Evolutionary conservation across 2,797 vertebrate genomes (phyloP).

Genomic region (Tokudaia tokunoshimensis): DNA sequence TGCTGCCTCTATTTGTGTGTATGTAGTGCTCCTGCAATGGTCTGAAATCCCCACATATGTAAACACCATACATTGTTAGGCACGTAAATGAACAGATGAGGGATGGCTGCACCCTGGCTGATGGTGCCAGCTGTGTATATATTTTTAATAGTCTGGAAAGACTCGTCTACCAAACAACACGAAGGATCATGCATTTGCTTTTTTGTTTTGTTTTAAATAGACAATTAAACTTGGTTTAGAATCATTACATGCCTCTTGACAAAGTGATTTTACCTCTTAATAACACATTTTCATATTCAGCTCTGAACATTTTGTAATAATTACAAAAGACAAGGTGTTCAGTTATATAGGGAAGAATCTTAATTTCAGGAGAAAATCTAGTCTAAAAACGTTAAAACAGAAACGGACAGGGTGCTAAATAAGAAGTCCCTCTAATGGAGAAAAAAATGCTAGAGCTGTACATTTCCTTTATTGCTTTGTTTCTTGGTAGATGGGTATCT

Average conservation of each 20-base stretch:
- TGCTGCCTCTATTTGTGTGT: conserved; percentile 40
- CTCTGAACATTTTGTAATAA: conserved; percentile 67
- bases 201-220: conserved; percentile 36
- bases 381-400: conserved; percentile 66
- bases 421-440: conserved; percentile 48
- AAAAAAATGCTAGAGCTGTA: conserved; percentile 50
- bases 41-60: neutral
- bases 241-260: conserved; percentile 69
- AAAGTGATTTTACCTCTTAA: conserved; percentile 68
- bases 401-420: conserved; percentile 58
- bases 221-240: conserved; percentile 68
- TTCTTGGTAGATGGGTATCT: conserved; percentile 86
- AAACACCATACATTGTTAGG: neutral
- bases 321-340: conserved; percentile 66
- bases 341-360: conserved; percentile 61
- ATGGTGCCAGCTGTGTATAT: neutral
- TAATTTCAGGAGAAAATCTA: conserved; percentile 69
- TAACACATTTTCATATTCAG: conserved; percentile 73
- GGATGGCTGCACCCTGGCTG: neutral
- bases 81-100: conserved; percentile 46
- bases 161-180: conserved; percentile 51
- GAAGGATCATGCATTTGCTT: neutral
- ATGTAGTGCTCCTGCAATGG: neutral
- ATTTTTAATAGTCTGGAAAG: conserved; percentile 46
- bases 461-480: conserved; percentile 54